A percentile compares a stretch with the other conserved stretches of the same genome.
Evolutionary conservation across 2,797 vertebrate genomes (phyloP).

Genomic region (Sylvia borin): DNA sequence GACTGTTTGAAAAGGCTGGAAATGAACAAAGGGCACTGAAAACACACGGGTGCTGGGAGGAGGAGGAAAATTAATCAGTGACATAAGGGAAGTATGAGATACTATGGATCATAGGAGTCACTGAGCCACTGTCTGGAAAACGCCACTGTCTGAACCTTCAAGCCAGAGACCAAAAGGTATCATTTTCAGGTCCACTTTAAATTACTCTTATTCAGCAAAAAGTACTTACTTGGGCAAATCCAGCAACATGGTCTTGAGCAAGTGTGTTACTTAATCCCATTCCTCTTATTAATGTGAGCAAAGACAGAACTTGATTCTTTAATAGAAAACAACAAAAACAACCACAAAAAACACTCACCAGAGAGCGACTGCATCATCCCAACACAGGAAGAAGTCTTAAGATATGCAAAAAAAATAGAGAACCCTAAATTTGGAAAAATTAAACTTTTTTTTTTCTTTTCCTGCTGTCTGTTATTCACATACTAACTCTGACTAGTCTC

Average conservation of each 20-base stretch:
- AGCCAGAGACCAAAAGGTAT: not conserved
- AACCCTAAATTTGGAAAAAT: not conserved
- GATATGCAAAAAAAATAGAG: fast-evolving
- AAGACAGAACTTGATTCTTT: not conserved
- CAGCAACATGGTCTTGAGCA: not conserved
- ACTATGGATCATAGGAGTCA: not conserved
- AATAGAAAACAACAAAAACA: not conserved
- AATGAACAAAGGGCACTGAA: not conserved
- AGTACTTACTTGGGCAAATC: not conserved
- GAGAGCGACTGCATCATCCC: not conserved
- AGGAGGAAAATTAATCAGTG: not conserved
- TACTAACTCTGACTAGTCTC: not conserved
- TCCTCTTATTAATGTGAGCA: not conserved
- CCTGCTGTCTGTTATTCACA: not conserved
- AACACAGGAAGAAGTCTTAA: not conserved
- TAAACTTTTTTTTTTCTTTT: not conserved
- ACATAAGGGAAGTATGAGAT: not conserved
- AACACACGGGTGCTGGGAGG: not conserved
- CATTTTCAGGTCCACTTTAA: not conserved
- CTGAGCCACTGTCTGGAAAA: not conserved
- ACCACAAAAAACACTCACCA: not conserved
- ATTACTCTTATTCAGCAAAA: not conserved
- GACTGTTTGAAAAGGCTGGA: not conserved
- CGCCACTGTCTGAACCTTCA: not conserved
- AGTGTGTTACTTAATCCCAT: not conserved